Evolutionary conservation across 1,140 invertebrate species (phyloP), one percentile per base, ranked within the genome.

Genomic region (Aphaenogaster ashmeadi): DNA sequence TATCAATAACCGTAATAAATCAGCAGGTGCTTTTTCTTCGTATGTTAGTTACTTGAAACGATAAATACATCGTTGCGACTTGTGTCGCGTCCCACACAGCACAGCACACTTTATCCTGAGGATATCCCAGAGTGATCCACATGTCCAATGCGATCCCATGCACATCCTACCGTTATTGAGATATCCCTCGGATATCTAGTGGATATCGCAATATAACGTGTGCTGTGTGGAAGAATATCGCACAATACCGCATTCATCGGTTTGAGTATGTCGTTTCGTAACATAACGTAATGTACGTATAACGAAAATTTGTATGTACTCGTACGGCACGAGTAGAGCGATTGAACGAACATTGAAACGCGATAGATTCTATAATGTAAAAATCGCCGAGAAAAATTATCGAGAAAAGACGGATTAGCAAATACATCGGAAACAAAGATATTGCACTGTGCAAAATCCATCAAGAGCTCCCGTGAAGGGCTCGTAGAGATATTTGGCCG

Each of bases 381-480:
- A 74, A 74, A 83, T 83, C 7, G 11, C 13, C 3, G 8, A 58
- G 47, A 36, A 72, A 83, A 44, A 58, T 56, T 18, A 21, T 60
- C 13, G 11, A 38, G 18, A 27, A 58, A 72, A 56, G 15, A 72
- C 27, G n/a, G 7, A 69, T 81, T 56, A 13, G 41, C 47, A 38
- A 69, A 54, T 87, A 89, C 13, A 33, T 38, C 7, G 75, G 18
- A 71, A 41, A 80, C 67, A 60, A 77, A 62, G 60, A 66, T 88
- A 87, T 88, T 80, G 87, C 88, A 89, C 87, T 78, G 44, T n/a
- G 44, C 36, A 67, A 60, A 79, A 88, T 86, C n/a, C 54, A 18
- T 74, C 33, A 54, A 67, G 58, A 67, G 33, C 50, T 36, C 58
- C 38, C 27, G 27, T 21, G 71, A 74, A 74, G 9, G 18, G 15